A percentile compares a stretch with the other conserved stretches of the same genome.
Conservation (phyloP, 2,113 vertebrate genomes). For the Catharus fuscescens region DNA sequence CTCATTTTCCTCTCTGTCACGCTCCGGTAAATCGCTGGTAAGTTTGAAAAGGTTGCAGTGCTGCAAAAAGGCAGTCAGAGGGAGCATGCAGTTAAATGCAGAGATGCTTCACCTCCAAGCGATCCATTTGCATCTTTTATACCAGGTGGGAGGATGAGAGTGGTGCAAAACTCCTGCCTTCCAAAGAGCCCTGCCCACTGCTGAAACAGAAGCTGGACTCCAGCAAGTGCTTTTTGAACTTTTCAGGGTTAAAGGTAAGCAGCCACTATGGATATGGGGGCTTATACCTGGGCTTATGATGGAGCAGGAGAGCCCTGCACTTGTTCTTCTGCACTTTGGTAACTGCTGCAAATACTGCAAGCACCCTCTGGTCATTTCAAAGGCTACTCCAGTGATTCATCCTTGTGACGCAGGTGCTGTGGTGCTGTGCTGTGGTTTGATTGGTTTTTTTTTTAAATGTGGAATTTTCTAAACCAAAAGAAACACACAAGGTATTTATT, state of each 20-base stretch:
- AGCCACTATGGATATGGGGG: neutral
- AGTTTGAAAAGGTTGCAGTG: neutral
- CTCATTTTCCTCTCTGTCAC: neutral
- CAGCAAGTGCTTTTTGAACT: neutral
- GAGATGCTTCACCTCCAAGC: neutral
- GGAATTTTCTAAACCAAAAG: neutral
- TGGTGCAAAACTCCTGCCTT: neutral
- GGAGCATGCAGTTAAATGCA: neutral
- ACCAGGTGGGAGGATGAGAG: neutral
- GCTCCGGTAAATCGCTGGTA: neutral
- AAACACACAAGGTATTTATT: neutral
- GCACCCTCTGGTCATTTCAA: neutral
- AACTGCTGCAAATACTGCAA: neutral
- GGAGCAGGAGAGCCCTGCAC: neutral
- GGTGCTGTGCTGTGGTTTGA: neutral
- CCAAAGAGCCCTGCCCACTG: neutral
- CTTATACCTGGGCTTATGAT: fast-evolving
- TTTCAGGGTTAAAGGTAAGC: neutral
- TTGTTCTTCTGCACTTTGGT: neutral
- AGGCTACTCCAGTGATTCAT: neutral
- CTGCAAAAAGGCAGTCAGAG: neutral
- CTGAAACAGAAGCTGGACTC: neutral
- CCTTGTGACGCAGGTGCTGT: too few relatives aligned
- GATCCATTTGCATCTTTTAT: neutral
- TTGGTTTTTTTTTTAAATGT: neutral